Evolutionary conservation across 2,113 vertebrate species (phyloP).

Genomic region (Gallinago undulata): DNA sequence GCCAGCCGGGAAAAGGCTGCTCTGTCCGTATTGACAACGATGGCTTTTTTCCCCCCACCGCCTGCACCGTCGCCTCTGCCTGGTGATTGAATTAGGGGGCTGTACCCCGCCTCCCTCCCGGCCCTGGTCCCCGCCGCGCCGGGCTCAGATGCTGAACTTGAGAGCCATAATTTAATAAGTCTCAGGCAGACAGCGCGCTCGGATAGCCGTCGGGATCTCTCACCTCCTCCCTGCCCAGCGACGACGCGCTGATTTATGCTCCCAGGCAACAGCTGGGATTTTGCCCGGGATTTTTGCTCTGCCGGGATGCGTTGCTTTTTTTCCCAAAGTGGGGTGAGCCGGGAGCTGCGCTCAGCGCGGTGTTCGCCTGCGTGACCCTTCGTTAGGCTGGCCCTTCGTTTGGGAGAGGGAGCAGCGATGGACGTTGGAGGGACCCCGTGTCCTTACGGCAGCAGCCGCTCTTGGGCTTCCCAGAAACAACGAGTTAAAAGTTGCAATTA

Average conservation of each 20-base stretch:
- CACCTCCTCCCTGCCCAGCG: neutral
- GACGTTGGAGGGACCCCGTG: neutral
- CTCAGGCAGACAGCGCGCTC: constrained; percentile 21
- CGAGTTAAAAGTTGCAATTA: constrained; percentile 23
- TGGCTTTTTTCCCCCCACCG: neutral
- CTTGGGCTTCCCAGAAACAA: neutral
- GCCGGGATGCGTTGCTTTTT: neutral
- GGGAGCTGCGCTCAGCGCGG: neutral
- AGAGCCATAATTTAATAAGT: constrained; percentile 36
- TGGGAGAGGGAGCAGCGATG: neutral
- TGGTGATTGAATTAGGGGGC: constrained; percentile 56
- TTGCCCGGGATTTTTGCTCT: neutral
- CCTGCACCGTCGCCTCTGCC: neutral
- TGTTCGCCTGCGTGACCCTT: accelerated
- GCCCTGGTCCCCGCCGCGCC: neutral
- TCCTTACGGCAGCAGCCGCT: neutral
- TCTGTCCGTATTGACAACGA: neutral
- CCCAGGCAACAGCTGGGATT: neutral
- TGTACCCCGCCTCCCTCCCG: neutral
- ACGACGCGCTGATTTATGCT: neutral
- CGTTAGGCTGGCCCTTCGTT: neutral
- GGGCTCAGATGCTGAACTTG: constrained; percentile 32
- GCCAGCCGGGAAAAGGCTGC: neutral
- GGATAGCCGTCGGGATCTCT: constrained; percentile 14
- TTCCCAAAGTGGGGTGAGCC: neutral